Base-by-base conservation (phyloP, 2,113 vertebrate genomes). In the Pao palembangensis region DNA sequence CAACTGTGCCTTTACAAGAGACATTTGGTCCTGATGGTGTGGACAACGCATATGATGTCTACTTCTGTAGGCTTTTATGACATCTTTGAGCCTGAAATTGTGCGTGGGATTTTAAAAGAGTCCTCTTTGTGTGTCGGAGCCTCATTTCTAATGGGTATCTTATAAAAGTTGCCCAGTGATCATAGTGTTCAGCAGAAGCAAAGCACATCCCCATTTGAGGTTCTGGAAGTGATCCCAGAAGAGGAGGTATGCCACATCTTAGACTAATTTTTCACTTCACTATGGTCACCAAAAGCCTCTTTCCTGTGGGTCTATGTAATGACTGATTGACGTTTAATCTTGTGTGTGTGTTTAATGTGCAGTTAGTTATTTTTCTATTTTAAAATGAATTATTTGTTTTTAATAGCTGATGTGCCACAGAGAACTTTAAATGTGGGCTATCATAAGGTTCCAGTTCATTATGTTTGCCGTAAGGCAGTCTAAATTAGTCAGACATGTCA, bases 191-290 rank as follows among this genome's bases (percentile, higher is more conserved):
- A 81, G 84, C 79, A 64, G 81, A 73, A 70, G 83, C 71, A 79
- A 83, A 85, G 82, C 61, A 60, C 84, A 88, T 90, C 88, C 87
- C 88, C 78, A 61, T 79, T 75, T 75, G 62, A 49, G 72, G 66
- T 80, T 87, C 89, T 92, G 91, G 89, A 91, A 91, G 73, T 66
- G 71, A 87, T 91, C 85, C 85, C 85, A 73, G 78, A 70, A 53
- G 34, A 67, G 79, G 88, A 88, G 85, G 82, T 83, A 83, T 56
- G 87, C 90, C 88, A 90, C 90, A 91, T 91, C 90, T 88, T 78
- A 86, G 55, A 75, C 75, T 62, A 54, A 75, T 73, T 74, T 87
- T 71, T 81, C 84, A 72, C 57, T 71, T 83, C 75, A 86, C 77
- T 87, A 85, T 54, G 42, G 81, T 71, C 80, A 85, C 86, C 87